Evolutionary conservation across 1,140 invertebrate species (phyloP).

Genomic region (Sesamia nonagrioides): DNA sequence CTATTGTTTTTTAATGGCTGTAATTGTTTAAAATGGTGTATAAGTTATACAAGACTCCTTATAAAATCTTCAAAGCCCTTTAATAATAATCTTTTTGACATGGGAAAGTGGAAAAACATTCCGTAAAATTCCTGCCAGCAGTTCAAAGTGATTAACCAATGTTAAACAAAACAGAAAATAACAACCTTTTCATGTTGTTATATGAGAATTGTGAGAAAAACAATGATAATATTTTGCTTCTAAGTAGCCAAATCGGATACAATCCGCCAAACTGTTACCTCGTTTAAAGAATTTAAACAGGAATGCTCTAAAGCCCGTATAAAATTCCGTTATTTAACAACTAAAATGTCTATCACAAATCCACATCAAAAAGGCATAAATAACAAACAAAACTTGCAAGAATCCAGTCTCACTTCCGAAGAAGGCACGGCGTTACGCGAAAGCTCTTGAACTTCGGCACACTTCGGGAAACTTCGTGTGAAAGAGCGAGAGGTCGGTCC

Average conservation of each 20-base stretch:
- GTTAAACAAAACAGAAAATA: no score
- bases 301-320: constrained; percentile 22
- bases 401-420: constrained; percentile 75
- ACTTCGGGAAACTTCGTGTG: constrained; percentile 52
- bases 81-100: no score
- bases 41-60: no score
- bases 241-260: neutral
- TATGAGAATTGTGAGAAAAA: no score
- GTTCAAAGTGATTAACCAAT: no score
- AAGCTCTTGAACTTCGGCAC: constrained; percentile 59
- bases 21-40: no score
- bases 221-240: no score
- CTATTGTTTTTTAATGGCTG: no score
- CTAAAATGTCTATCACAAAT: constrained; percentile 64
- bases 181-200: no score
- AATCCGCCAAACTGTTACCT: constrained; percentile 2
- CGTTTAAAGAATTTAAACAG: constrained; percentile 50
- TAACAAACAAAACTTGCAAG: constrained; percentile 59
- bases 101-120: no score
- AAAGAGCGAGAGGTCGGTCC: constrained; percentile 57
- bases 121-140: no score
- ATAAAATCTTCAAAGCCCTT: no score
- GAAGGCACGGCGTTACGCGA: constrained; percentile 61
- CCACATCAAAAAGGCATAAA: constrained; percentile 53
- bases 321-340: constrained; percentile 45